Evolutionary conservation across 2,797 vertebrate species (phyloP), one percentile per base, ranked within the genome.

Genomic region (Champsocephalus esox): DNA sequence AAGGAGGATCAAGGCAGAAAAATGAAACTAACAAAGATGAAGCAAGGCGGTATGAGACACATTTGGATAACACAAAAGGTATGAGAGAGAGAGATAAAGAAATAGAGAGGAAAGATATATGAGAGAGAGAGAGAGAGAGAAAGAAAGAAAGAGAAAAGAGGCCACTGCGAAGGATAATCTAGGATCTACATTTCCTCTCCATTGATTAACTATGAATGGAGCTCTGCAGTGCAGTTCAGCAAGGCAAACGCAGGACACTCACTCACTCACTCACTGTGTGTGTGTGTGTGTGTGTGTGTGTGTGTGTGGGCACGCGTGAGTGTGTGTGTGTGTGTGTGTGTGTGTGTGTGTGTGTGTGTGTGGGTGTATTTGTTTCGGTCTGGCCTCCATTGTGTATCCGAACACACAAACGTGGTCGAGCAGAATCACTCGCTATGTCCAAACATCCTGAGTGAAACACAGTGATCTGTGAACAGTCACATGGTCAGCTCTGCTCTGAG

Each of bases 121-220:
- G 17, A 24, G 48, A 59, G 45, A 75, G 19, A 61, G 34, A 61
- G 34, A 56, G 21, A 67, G n/a, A 21, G 56, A 75, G 60, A 67
- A 41, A 17, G 21, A 62, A 41, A 75, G 24, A 61, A 56, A 67
- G 14, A 70, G 28, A 16, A 41, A 21, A 80, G 77, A 77, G 56
- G 57, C 45, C 44, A 55, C 65, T 58, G 73, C 57, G 48, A 59
- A 65, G 34, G 74, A 85, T 73, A 79, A 73, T 72, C 38, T 70
- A 28, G 34, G 24, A 86, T 83, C 61, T 57, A 80, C 62, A 66
- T 85, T 83, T 83, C 41, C 59, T 79, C 83, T 83, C 58, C 57
- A 65, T 76, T 85, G 79, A 88, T 83, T 75, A 85, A 80, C 74
- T 78, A 73, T 86, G 74, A 89, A 76, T 89, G 79, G 71, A 78